Percentiles rank a stretch among this genome's conserved stretches.
phyloP scores from a whole-genome alignment of 1,140 invertebrate species.

The Euura lappo region DNA sequence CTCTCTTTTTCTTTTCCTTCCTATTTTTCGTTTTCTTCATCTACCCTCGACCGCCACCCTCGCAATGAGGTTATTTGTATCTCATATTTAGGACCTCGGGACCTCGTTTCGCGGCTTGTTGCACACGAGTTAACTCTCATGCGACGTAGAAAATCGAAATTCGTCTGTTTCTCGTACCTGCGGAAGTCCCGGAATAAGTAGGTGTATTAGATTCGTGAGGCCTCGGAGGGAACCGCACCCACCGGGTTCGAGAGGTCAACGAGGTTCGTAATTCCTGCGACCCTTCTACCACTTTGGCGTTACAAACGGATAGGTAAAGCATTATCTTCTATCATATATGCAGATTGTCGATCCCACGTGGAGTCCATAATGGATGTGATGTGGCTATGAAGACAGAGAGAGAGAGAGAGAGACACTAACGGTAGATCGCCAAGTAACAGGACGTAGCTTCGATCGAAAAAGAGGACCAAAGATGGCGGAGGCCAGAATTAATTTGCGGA shows the following conservation, averaged over 20 bases:
- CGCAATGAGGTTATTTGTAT: slow-evolving; percentile 4
- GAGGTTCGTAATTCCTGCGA: background rate
- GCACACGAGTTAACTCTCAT: slow-evolving; percentile 5
- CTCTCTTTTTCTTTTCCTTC: background rate
- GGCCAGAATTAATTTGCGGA: slow-evolving; percentile 1
- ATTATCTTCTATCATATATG: too few relatives aligned
- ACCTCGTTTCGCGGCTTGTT: slow-evolving; percentile 5
- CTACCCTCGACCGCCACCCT: background rate
- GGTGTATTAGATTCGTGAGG: background rate
- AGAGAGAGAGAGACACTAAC: background rate
- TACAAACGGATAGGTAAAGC: too few relatives aligned
- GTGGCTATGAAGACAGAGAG: too few relatives aligned
- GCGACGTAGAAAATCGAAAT: background rate
- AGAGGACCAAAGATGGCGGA: background rate
- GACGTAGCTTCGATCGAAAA: background rate
- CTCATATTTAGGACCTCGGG: slow-evolving; percentile 2
- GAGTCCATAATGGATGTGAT: too few relatives aligned
- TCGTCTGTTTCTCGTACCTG: background rate
- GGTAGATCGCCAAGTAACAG: background rate
- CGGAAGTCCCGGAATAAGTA: background rate
- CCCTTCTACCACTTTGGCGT: too few relatives aligned
- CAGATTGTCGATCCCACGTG: too few relatives aligned
- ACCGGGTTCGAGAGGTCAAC: background rate
- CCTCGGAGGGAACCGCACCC: background rate
- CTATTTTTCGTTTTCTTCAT: slow-evolving; percentile 1